phyloP scores from a whole-genome alignment of 2,888 invertebrate genomes.

The Leptogaster cylindrica region DNA sequence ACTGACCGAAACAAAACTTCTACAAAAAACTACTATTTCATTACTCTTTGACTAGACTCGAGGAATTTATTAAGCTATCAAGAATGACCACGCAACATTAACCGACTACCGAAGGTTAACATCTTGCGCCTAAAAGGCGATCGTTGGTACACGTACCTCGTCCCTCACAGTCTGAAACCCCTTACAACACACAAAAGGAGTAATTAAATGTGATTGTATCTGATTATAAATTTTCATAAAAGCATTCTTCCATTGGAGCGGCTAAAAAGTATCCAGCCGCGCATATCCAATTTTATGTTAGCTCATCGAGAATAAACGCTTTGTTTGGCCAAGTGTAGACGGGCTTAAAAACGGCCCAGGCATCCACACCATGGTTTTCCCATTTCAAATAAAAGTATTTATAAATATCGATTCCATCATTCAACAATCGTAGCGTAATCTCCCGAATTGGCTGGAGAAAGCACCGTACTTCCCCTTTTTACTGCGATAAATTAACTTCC shows the following conservation, averaged over 20 bases:
- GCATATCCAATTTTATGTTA: conserved; percentile 3
- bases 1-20: too few species aligned
- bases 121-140: conserved; percentile 13
- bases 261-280: conserved; percentile 3
- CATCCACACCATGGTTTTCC: conserved; percentile 1
- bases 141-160: neutral
- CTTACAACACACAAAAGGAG: conserved; percentile 10
- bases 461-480: neutral
- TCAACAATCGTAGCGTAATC: neutral
- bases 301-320: conserved; percentile 16
- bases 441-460: neutral
- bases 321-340: conserved; percentile 8
- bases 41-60: neutral
- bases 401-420: too few species aligned
- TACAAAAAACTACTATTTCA: neutral
- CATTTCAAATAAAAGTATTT: neutral
- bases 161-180: neutral
- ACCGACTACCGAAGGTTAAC: conserved; percentile 21
- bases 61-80: conserved; percentile 19
- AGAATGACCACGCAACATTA: conserved; percentile 21
- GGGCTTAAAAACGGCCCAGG: neutral
- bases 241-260: neutral
- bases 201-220: conserved; percentile 21
- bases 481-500: conserved; percentile 3
- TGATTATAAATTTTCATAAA: conserved; percentile 2